Evolutionary conservation across 2,797 vertebrate species (phyloP), one percentile per base, ranked within the genome.

Genomic region (Propithecus deckenii): DNA sequence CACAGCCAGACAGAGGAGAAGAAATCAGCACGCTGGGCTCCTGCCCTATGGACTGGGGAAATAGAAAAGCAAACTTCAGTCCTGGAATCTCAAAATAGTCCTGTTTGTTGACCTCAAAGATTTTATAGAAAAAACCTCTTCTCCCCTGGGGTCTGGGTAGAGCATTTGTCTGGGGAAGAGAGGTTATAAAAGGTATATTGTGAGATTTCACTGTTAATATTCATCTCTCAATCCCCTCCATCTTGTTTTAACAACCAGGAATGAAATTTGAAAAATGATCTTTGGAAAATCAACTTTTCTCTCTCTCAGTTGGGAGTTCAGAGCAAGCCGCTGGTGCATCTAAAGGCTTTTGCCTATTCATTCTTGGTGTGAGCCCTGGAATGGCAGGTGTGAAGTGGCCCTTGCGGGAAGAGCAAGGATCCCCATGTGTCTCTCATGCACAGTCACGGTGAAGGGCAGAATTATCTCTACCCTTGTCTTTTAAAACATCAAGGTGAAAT

Each of bases 111-210:
- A 92, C 80, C 81, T 95, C 57, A 88, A 95, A 48, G 94, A 95
- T 90, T 93, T 97, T 96, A 92, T 96, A 92, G 85, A 97, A 95
- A 95, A 98, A 98, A 97, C 79, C 87, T 97, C 71, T 83, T 48
- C 90, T 98, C 78, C 81, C 86, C 28, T 88, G 94, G 92, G 72
- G 71, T 97, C 95, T 95, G 90, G 95, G 94, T 71, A 97, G 94
- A 96, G 84, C 71, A 89, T 63, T 93, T 80, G 89, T 96, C 38
- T 96, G 76, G 89, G 90, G 92, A 97, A 65, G 65, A 23, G 43
- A 85, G 35, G 89, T 41, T 95, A 43, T 92, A 90, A 96, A 86
- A 92, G 67, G 87, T 72, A 69, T 71, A n/a, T 75, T 65, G 85
- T 96, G 97, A 96, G 0, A 50, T 94, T 90, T 90, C 79, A 78